Evolutionary conservation across 2,797 vertebrate genomes (phyloP).

Genomic region (Lutra lutra): DNA sequence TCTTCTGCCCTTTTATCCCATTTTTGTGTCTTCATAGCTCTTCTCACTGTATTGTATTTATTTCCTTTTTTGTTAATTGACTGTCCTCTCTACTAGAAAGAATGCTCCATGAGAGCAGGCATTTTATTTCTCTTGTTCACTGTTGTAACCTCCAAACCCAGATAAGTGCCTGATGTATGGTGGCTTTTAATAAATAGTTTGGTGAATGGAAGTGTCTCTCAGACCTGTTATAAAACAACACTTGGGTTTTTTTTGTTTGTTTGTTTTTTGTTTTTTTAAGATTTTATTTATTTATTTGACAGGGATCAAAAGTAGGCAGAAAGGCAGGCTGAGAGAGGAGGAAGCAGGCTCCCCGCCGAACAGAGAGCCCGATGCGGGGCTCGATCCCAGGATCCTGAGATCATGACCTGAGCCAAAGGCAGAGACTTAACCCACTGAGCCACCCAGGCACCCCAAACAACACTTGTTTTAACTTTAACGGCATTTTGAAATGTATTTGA

Average conservation of each 20-base stretch:
- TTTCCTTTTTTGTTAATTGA: background rate
- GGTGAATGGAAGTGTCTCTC: background rate
- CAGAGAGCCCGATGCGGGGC: no score
- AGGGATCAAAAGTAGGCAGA: no score
- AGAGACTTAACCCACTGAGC: no score
- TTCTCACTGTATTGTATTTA: background rate
- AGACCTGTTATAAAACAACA: background rate
- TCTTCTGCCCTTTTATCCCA: background rate
- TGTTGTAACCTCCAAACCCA: background rate
- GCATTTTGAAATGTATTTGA: slow-evolving; percentile 37
- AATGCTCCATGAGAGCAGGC: background rate
- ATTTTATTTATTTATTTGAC: no score
- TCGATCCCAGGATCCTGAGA: no score
- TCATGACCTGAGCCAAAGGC: no score
- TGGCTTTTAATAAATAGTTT: slow-evolving; percentile 17
- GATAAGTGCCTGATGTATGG: background rate
- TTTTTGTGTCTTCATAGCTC: slow-evolving; percentile 12
- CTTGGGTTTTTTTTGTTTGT: background rate
- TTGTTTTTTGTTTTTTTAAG: no score
- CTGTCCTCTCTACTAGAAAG: background rate
- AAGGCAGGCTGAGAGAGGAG: no score
- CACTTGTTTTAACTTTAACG: background rate
- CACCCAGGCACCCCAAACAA: background rate
- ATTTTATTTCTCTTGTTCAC: slow-evolving; percentile 19
- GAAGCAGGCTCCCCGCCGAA: no score